Evolutionary conservation across 2,797 vertebrate genomes (phyloP).

Genomic region (Spinus olivaceus): DNA sequence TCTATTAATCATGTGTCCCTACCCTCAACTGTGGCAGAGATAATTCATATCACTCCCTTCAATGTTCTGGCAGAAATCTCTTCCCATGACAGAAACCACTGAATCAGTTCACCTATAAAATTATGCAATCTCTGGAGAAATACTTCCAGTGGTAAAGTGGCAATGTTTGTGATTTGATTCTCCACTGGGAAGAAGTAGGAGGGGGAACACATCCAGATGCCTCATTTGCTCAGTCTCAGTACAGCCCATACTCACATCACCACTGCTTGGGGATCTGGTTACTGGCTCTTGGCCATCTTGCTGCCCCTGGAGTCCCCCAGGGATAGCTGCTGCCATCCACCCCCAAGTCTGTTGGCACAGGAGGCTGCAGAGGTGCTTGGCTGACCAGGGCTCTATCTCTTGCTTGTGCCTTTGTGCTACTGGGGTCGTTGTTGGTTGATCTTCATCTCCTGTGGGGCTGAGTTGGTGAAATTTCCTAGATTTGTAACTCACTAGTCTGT

Average conservation of each 20-base stretch:
- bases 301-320: background rate
- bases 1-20: background rate
- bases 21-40: background rate
- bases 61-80: background rate
- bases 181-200: background rate
- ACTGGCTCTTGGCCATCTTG: background rate
- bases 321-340: background rate
- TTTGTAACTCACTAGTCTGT: background rate
- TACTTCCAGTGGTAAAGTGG: background rate
- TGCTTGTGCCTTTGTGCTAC: background rate
- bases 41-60: background rate
- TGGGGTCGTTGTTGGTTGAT: fast-evolving
- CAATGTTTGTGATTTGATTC: background rate
- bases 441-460: background rate
- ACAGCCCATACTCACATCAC: background rate
- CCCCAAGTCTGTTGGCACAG: background rate
- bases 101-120: background rate
- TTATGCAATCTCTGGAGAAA: background rate
- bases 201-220: background rate
- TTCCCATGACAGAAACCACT: background rate
- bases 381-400: background rate
- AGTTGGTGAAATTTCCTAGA: background rate
- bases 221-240: background rate
- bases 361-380: background rate
- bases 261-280: background rate